phyloP scores from a whole-genome alignment of 2,797 vertebrate species.

The Melanotaenia nigrans region DNA sequence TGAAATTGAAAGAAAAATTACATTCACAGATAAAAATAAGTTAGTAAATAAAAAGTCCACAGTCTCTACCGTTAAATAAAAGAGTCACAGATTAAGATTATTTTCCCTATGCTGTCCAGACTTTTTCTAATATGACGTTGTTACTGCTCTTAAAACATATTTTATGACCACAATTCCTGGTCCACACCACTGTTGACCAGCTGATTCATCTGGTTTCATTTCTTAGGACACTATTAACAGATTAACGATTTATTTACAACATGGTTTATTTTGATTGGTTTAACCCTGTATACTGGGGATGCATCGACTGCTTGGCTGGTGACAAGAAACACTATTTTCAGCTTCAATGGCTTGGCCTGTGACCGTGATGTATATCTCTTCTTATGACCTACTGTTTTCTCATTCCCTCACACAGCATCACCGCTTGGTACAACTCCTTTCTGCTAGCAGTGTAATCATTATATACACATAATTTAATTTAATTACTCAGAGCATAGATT shows the following conservation, averaged over 20 bases:
- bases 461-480: neutral
- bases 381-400: neutral
- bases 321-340: neutral
- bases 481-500: slow-evolving; percentile 12
- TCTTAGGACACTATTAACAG: neutral
- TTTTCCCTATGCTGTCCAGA: too few species aligned
- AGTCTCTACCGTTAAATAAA: too few species aligned
- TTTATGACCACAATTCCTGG: neutral
- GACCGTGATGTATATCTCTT: neutral
- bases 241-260: slow-evolving; percentile 1
- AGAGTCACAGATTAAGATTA: too few species aligned
- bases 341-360: neutral
- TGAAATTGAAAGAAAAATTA: too few species aligned
- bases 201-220: neutral
- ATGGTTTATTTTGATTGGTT: neutral
- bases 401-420: slow-evolving; percentile 12
- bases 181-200: neutral
- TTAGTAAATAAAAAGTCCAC: too few species aligned
- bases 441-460: neutral
- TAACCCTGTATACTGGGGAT: neutral
- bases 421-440: neutral
- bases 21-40: too few species aligned
- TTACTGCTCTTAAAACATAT: neutral
- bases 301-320: neutral
- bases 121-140: too few species aligned